A percentile compares a stretch with the other conserved stretches of the same genome.
Conservation (phyloP, 2,888 invertebrate genomes). For the Noctua comes region DNA sequence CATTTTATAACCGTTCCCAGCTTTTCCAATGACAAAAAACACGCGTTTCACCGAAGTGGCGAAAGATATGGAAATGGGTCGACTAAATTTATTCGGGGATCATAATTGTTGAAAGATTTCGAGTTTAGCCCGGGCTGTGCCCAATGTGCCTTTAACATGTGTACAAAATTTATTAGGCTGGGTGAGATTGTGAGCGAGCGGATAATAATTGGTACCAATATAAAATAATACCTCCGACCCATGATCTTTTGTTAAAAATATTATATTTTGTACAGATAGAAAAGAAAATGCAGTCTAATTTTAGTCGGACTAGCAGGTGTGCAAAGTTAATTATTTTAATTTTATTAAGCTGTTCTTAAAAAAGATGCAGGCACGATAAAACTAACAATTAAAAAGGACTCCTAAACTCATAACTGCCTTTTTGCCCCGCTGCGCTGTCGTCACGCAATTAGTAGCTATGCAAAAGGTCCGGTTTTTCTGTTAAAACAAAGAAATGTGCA, state of each 20-base stretch:
- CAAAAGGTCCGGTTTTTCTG: conserved; percentile 48
- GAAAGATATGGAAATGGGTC: conserved; percentile 53
- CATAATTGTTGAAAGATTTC: conserved; percentile 61
- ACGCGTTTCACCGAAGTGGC: conserved; percentile 36
- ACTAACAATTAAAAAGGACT: conserved; percentile 36
- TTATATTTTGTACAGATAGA: not conserved
- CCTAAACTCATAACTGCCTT: conserved; percentile 42
- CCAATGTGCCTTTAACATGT: conserved; percentile 41
- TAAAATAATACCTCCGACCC: not conserved
- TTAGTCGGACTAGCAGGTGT: not conserved
- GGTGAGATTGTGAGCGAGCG: conserved; percentile 12
- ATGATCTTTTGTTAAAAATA: not conserved
- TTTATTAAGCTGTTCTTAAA: not conserved
- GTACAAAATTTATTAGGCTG: conserved; percentile 18
- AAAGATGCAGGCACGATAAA: conserved; percentile 16
- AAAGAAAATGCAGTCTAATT: conserved; percentile 5
- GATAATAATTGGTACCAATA: conserved; percentile 14
- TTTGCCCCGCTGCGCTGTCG: conserved; percentile 22
- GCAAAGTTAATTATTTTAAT: not conserved
- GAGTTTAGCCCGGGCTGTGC: conserved; percentile 17
- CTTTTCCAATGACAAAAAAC: conserved; percentile 44
- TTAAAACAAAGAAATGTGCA: conserved; percentile 59
- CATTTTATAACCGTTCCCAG: conserved; percentile 42
- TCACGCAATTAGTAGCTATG: conserved; percentile 54
- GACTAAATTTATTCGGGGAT: conserved; percentile 46